These are phyloP conservation scores for Entelurus aequoreus DNA, from an alignment of 2,113 vertebrate species.

Conservation along the genomic window DNA sequence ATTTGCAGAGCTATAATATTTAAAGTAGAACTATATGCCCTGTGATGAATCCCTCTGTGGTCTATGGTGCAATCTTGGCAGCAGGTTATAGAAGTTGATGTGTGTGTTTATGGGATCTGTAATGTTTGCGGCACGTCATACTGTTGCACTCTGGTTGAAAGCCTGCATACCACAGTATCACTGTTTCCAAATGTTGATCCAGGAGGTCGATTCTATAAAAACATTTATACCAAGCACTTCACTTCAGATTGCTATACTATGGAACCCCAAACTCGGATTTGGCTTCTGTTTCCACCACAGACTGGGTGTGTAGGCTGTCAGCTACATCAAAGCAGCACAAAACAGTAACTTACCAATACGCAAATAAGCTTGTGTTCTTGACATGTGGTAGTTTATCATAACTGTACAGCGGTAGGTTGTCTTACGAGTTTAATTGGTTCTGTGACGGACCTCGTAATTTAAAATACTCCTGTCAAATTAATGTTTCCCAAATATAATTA, in stretches of 20 bases:
- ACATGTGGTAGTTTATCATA: no score
- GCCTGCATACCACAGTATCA: slow-evolving; percentile 4
- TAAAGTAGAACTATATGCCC: neutral
- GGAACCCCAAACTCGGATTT: neutral
- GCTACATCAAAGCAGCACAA: neutral
- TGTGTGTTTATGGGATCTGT: slow-evolving; percentile 1
- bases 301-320: neutral
- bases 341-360: neutral
- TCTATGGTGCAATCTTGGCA: neutral
- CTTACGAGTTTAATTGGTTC: no score
- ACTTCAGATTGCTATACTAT: neutral
- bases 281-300: neutral
- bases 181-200: slow-evolving; percentile 10
- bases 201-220: neutral
- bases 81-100: neutral
- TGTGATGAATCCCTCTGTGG: neutral
- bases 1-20: neutral
- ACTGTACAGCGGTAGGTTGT: no score
- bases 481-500: no score
- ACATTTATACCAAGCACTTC: neutral
- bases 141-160: slow-evolving; percentile 1
- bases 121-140: neutral
- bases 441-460: no score
- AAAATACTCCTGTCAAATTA: no score
- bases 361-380: neutral